phyloP scores from a whole-genome alignment of 2,113 vertebrate genomes.

The Microcebus tavaratra region DNA sequence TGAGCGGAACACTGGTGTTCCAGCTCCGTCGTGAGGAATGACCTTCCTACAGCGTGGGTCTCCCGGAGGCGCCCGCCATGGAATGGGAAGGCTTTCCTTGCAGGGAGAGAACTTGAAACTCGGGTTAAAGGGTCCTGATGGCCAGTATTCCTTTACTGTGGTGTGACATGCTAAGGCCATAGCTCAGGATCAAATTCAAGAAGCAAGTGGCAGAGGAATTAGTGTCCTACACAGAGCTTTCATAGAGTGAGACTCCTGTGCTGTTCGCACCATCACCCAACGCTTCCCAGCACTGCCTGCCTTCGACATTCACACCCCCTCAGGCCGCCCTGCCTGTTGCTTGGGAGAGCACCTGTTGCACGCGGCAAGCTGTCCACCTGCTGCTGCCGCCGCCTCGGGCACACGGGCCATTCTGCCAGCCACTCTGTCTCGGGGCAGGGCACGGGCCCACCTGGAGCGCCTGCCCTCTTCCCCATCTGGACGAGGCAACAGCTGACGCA shows the following conservation, averaged over 20 bases:
- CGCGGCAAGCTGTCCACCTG: not conserved
- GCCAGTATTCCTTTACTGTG: not conserved
- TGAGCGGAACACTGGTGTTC: not conserved
- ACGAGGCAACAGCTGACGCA: not conserved
- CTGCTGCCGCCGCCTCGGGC: accelerated
- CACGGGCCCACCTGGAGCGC: not conserved
- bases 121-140: not conserved
- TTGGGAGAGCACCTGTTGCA: not conserved
- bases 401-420: not conserved
- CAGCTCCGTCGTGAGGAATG: not conserved
- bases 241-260: too few species aligned
- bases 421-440: not conserved
- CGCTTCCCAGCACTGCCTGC: not conserved
- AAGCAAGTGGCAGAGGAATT: not conserved
- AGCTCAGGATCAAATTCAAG: not conserved
- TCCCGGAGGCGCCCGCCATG: accelerated
- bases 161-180: not conserved
- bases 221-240: not conserved
- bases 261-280: accelerated
- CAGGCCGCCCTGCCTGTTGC: not conserved
- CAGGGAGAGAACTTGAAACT: not conserved
- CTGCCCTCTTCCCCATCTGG: not conserved
- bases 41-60: not conserved
- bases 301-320: not conserved
- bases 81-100: accelerated